These are phyloP conservation scores for Corythoichthys haematopterus DNA, from an alignment of 2,113 vertebrate genomes.

Conservation along the genomic window DNA sequence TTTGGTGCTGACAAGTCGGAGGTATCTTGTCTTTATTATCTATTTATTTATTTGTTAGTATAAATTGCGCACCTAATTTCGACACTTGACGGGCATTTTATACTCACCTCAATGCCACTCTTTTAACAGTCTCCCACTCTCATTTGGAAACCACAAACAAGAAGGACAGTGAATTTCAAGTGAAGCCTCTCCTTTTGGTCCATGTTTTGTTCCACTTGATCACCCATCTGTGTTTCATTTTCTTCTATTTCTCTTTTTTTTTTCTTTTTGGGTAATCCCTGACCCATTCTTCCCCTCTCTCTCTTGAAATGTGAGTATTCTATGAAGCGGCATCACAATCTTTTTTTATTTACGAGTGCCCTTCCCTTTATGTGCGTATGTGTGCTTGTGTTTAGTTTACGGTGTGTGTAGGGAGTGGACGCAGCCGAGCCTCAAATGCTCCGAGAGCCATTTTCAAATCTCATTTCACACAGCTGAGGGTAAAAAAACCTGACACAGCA, in stretches of 20 bases:
- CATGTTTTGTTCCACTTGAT: conserved; percentile 31
- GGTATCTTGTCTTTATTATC: conserved; percentile 12
- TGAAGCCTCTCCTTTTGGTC: conserved; percentile 8
- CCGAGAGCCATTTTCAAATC: conserved; percentile 64
- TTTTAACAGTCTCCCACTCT: conserved; percentile 7
- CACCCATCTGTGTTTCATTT: conserved; percentile 29
- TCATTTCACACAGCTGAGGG: conserved; percentile 61
- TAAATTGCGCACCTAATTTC: conserved; percentile 26
- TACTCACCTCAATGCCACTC: conserved; percentile 14
- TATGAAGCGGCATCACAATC: conserved; percentile 33
- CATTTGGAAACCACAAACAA: conserved; percentile 10
- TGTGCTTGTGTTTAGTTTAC: not conserved
- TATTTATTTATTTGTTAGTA: conserved; percentile 13
- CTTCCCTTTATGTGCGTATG: conserved; percentile 15
- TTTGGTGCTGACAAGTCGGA: not conserved
- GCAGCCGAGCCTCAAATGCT: conserved; percentile 32
- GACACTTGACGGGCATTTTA: conserved; percentile 41
- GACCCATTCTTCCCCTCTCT: conserved; percentile 18
- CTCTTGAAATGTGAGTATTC: conserved; percentile 26
- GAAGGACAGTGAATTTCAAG: conserved; percentile 39
- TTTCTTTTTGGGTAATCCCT: conserved; percentile 16
- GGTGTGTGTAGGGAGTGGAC: not conserved
- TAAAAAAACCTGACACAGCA: conserved; percentile 66
- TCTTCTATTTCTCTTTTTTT: conserved; percentile 30
- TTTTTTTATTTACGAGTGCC: conserved; percentile 43